phyloP scores from a whole-genome alignment of 2,113 vertebrate species.

The Cheirogaleus medius region DNA sequence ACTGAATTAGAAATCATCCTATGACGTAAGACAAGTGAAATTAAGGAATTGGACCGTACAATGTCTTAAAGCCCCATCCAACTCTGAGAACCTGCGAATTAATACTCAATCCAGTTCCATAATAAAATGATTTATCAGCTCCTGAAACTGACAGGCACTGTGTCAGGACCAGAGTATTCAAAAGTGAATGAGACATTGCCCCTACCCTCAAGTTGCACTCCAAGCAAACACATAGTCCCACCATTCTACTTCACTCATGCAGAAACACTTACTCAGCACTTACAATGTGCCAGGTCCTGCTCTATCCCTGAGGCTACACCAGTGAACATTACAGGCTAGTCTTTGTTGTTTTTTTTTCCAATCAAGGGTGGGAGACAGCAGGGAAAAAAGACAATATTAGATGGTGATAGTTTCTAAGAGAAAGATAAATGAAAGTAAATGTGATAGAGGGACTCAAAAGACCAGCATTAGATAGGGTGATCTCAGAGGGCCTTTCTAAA shows the following conservation, averaged over 20 bases:
- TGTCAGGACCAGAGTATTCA: background rate
- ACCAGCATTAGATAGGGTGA: rapidly evolving
- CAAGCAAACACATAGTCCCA: background rate
- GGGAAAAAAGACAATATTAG: background rate
- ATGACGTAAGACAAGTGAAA: background rate
- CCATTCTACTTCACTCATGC: background rate
- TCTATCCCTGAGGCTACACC: background rate
- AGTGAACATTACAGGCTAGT: background rate
- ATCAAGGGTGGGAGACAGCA: background rate
- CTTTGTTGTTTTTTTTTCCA: background rate
- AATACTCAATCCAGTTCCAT: background rate
- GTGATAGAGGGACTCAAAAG: background rate
- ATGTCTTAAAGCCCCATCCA: background rate
- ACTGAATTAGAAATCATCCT: background rate
- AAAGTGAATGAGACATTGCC: background rate
- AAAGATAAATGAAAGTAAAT: background rate
- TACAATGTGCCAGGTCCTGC: background rate
- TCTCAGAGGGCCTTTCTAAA: background rate
- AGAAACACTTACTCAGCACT: background rate
- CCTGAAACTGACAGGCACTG: background rate
- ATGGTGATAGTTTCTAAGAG: background rate
- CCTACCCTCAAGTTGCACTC: background rate
- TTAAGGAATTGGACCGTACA: background rate
- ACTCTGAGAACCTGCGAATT: background rate
- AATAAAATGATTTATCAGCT: background rate